Conservation (phyloP, 2,888 invertebrate species). For the Leucophenga montana region DNA sequence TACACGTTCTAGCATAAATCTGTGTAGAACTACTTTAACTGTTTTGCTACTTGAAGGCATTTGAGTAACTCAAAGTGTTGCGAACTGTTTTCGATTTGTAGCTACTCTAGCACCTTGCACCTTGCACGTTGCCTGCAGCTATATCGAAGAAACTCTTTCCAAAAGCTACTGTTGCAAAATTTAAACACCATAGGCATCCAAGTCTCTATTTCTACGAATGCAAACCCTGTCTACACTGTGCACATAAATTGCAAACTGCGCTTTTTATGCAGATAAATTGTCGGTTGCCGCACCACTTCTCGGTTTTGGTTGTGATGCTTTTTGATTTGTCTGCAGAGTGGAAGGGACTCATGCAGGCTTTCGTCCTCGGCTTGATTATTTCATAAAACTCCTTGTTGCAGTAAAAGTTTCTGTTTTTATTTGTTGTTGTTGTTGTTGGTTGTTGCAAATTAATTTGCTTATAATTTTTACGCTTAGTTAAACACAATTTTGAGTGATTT, state of each 20-base stretch:
- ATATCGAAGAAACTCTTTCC: too few relatives aligned
- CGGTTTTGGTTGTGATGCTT: constrained; percentile 35
- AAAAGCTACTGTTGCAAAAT: too few relatives aligned
- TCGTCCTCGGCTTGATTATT: constrained; percentile 61
- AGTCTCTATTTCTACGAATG: too few relatives aligned
- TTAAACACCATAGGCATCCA: too few relatives aligned
- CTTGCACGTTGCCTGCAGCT: too few relatives aligned
- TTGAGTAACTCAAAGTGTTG: too few relatives aligned
- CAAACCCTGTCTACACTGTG: too few relatives aligned
- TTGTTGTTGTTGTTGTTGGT: constrained; percentile 44
- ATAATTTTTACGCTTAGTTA: constrained; percentile 73
- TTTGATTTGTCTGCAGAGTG: constrained; percentile 50
- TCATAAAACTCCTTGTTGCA: constrained; percentile 56
- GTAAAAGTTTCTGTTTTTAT: constrained; percentile 44
- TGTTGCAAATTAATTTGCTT: constrained; percentile 73
- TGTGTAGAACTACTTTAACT: not conserved
- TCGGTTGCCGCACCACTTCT: constrained; percentile 2
- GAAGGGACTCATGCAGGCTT: constrained; percentile 38
- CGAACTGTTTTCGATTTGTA: too few relatives aligned
- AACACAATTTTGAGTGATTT: constrained; percentile 72
- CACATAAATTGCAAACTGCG: constrained; percentile 61
- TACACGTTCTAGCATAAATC: constrained; percentile 4
- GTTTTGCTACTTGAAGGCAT: too few relatives aligned
- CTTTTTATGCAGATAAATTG: constrained; percentile 64
- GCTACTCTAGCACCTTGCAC: too few relatives aligned